A percentile compares a stretch with the other conserved stretches of the same genome.
Evolutionary conservation across 2,888 invertebrate genomes (phyloP).

Genomic region (Crematogaster levior): DNA sequence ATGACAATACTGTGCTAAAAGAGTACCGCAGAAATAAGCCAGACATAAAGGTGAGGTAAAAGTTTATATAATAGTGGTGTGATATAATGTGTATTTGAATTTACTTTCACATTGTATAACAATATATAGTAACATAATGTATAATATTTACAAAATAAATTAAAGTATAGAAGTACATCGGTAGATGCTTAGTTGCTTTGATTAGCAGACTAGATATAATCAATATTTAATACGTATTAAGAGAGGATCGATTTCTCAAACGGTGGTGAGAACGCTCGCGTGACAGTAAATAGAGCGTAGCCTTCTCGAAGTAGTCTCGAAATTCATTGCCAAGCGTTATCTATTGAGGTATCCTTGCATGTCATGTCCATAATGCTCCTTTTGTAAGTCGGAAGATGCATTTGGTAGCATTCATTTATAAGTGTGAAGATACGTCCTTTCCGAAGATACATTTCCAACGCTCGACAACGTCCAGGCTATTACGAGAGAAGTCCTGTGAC

Average conservation of each 20-base stretch:
- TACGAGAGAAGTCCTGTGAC: constrained; percentile 61
- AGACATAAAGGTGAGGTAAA: constrained; percentile 16
- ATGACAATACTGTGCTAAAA: not conserved
- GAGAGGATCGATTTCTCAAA: constrained; percentile 50
- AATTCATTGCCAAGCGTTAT: constrained; percentile 39
- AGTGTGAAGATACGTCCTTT: too few species aligned
- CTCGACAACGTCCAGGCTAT: constrained; percentile 47
- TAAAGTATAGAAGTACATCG: constrained; percentile 78
- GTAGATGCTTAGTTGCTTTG: constrained; percentile 69
- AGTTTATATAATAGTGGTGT: constrained; percentile 67
- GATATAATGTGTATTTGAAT: constrained; percentile 82
- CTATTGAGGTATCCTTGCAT: constrained; percentile 1
- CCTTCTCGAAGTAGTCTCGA: constrained; percentile 56
- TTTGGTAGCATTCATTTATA: constrained; percentile 42
- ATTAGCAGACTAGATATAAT: constrained; percentile 73
- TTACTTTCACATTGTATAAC: constrained; percentile 82
- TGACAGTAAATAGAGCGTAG: constrained; percentile 66
- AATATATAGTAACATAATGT: constrained; percentile 78
- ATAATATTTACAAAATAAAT: constrained; percentile 85
- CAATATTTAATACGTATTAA: constrained; percentile 51
- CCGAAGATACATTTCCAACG: constrained; percentile 31
- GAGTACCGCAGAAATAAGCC: not conserved
- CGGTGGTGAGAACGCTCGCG: constrained; percentile 59
- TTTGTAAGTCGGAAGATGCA: constrained; percentile 65
- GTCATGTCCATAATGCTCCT: constrained; percentile 60